These are phyloP conservation scores for Sinelater perroti DNA, from an alignment of 2,888 invertebrate species.

Conservation along the genomic window DNA sequence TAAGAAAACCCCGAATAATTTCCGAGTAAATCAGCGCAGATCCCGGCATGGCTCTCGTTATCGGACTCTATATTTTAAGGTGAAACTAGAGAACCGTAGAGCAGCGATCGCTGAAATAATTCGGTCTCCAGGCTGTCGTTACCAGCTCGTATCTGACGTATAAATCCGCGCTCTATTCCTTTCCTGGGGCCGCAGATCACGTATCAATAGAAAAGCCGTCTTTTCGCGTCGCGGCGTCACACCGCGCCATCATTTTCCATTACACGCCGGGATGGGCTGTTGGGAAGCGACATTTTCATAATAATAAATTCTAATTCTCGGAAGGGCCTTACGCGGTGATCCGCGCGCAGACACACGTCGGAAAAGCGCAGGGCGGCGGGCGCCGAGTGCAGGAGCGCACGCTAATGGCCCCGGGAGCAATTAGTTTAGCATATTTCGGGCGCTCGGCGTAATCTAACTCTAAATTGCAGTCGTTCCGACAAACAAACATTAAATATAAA, in stretches of 20 bases:
- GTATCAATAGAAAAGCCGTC: conserved; percentile 17
- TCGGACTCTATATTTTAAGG: conserved; percentile 34
- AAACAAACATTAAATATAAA: conserved; percentile 28
- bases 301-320: conserved; percentile 18
- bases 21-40: too few species aligned
- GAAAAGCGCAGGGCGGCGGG: not conserved
- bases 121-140: conserved; percentile 36
- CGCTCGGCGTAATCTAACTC: conserved; percentile 22
- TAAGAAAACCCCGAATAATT: too few species aligned
- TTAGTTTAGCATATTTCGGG: conserved; percentile 24
- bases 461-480: conserved; percentile 25
- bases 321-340: conserved; percentile 4
- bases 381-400: conserved; percentile 3
- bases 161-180: conserved; percentile 25
- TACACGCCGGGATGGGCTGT: not conserved
- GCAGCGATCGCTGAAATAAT: conserved; percentile 32
- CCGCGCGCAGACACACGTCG: not conserved
- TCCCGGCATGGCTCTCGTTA: conserved; percentile 27
- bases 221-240: conserved; percentile 7
- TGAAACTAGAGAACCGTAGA: conserved; percentile 34
- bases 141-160: conserved; percentile 23
- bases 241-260: conserved; percentile 16
- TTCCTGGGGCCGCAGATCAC: conserved; percentile 1
- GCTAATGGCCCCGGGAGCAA: conserved; percentile 15
- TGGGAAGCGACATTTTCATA: conserved; percentile 19